phyloP scores from a whole-genome alignment of 2,797 vertebrate genomes.

The Luscinia megarhynchos region DNA sequence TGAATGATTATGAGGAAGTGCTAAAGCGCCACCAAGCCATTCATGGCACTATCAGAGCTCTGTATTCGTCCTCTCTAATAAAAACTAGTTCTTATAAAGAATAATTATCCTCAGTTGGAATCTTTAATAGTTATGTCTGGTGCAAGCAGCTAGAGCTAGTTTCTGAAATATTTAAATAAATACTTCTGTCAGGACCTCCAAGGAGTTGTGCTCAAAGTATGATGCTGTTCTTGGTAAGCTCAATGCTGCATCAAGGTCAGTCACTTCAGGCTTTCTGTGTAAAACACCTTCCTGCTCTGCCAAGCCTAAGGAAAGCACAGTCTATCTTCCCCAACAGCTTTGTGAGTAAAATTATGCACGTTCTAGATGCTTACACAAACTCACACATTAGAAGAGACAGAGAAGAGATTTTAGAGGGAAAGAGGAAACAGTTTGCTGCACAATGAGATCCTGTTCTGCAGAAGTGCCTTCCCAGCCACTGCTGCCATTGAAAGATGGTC shows the following conservation, averaged over 20 bases:
- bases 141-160: neutral
- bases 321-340: neutral
- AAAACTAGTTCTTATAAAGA: conserved; percentile 21
- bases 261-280: neutral
- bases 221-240: neutral
- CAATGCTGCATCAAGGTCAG: neutral
- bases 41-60: neutral
- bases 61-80: neutral
- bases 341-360: neutral
- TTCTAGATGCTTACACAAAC: neutral
- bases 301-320: neutral
- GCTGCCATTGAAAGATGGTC: neutral
- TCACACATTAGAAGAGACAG: neutral
- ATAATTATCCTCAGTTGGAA: neutral
- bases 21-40: neutral
- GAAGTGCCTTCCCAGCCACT: neutral
- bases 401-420: neutral
- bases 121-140: neutral
- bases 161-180: neutral
- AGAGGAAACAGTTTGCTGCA: neutral
- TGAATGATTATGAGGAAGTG: neutral
- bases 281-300: neutral
- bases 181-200: neutral
- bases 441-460: neutral
- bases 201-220: neutral